Conservation (phyloP, 2,888 invertebrate species). For the Gymnoscelis rufifasciata region DNA sequence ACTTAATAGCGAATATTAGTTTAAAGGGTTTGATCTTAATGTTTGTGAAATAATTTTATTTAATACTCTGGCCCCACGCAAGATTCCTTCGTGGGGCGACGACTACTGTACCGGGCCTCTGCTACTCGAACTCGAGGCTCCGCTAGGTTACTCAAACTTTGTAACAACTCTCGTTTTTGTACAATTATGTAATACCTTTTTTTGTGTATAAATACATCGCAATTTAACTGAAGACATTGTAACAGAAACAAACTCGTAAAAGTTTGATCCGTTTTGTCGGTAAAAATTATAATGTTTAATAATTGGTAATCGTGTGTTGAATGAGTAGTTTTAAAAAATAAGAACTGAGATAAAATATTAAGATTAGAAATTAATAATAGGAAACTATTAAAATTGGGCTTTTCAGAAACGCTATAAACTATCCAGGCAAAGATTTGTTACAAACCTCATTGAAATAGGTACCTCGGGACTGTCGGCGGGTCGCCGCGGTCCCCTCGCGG, state of each 20-base stretch:
- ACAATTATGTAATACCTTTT: too few species aligned
- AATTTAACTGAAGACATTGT: too few species aligned
- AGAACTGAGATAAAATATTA: slow-evolving; percentile 28
- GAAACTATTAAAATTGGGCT: slow-evolving; percentile 13
- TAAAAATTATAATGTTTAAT: slow-evolving; percentile 12
- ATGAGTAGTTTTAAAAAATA: slow-evolving; percentile 22
- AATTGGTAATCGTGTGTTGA: slow-evolving; percentile 19
- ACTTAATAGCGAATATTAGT: slow-evolving; percentile 12
- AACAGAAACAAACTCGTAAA: not conserved
- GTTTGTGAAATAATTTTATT: slow-evolving; percentile 9
- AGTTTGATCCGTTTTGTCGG: not conserved
- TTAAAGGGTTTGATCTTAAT: slow-evolving; percentile 14
- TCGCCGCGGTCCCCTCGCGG: slow-evolving; percentile 3
- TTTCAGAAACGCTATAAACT: slow-evolving; percentile 5
- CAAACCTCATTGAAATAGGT: not conserved
- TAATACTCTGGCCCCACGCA: slow-evolving; percentile 2
- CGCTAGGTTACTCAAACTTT: too few species aligned
- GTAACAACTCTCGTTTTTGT: too few species aligned
- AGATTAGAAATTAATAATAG: slow-evolving; percentile 24
- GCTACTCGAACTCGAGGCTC: too few species aligned
- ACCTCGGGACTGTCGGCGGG: not conserved
- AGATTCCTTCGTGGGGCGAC: too few species aligned
- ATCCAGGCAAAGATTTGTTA: not conserved
- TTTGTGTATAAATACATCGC: too few species aligned
- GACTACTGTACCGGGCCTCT: too few species aligned